phyloP scores from a whole-genome alignment of 92 coral and sea anemone genomes.

The Muricea muricata region DNA sequence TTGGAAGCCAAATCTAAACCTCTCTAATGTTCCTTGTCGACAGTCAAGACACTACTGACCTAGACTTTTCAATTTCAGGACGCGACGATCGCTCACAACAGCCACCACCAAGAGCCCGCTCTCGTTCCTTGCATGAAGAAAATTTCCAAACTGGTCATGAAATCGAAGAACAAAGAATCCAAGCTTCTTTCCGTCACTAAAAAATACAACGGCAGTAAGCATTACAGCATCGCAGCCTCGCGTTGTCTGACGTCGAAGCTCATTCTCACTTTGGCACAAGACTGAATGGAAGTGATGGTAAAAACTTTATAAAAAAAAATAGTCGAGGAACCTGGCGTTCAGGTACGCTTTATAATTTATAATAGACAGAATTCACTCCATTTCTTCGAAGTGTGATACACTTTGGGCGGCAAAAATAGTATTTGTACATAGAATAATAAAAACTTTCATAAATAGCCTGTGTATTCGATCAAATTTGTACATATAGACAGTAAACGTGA shows the following conservation, averaged over 20 bases:
- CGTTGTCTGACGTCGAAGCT: constrained; percentile 61
- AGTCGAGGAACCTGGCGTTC: no score
- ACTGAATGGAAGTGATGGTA: neutral
- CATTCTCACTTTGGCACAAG: constrained; percentile 49
- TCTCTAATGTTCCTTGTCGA: no score
- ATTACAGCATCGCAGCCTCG: constrained; percentile 68
- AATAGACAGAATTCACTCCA: neutral
- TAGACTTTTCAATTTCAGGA: constrained; percentile 67
- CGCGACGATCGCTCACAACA: constrained; percentile 82
- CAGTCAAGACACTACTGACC: no score
- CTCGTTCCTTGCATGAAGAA: constrained; percentile 79
- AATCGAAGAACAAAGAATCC: constrained; percentile 50
- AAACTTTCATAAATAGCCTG: no score
- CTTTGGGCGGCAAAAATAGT: no score
- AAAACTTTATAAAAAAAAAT: neutral
- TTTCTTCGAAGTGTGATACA: neutral
- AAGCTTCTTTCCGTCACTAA: constrained; percentile 79
- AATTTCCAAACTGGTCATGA: constrained; percentile 67
- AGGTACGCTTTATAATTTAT: no score
- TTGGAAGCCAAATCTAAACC: no score
- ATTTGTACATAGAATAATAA: no score
- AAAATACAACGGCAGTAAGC: constrained; percentile 82
- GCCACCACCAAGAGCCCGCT: constrained; percentile 71
- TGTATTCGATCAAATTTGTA: neutral
- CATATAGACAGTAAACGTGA: neutral